phyloP scores from a whole-genome alignment of 2,113 vertebrate genomes.

The Psilopsiagon aymara region DNA sequence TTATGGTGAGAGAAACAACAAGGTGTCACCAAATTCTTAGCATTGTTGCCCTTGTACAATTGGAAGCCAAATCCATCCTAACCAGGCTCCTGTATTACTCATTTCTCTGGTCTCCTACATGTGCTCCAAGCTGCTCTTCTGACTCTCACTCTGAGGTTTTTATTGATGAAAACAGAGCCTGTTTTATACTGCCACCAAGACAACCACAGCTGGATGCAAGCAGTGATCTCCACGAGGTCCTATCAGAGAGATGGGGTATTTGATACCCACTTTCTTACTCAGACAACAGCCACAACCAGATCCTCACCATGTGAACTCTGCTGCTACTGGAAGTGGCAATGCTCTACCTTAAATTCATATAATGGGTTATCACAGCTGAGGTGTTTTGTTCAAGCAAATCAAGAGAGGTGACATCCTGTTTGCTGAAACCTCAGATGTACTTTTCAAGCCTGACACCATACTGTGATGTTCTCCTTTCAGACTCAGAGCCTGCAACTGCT shows the following conservation, averaged over 20 bases:
- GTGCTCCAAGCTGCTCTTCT: background rate
- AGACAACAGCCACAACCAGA: background rate
- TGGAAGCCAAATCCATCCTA: background rate
- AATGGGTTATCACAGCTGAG: rapidly evolving
- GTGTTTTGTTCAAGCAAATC: background rate
- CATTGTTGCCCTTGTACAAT: background rate
- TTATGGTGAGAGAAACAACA: background rate
- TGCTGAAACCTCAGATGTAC: background rate
- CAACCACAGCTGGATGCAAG: background rate
- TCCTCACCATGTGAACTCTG: background rate
- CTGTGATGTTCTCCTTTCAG: background rate
- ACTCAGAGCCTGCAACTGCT: background rate
- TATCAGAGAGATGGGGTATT: background rate
- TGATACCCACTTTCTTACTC: rapidly evolving
- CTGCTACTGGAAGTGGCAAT: rapidly evolving
- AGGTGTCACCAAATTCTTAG: background rate
- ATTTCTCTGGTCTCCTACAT: background rate
- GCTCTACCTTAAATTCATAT: background rate
- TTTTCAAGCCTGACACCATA: background rate
- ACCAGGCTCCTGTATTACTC: rapidly evolving
- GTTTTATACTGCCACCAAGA: background rate
- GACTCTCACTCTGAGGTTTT: background rate
- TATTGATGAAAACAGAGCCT: background rate
- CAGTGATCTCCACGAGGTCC: background rate
- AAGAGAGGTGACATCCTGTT: background rate